These are phyloP conservation scores for Philonicus albiceps DNA, from an alignment of 2,888 invertebrate genomes.

Conservation along the genomic window DNA sequence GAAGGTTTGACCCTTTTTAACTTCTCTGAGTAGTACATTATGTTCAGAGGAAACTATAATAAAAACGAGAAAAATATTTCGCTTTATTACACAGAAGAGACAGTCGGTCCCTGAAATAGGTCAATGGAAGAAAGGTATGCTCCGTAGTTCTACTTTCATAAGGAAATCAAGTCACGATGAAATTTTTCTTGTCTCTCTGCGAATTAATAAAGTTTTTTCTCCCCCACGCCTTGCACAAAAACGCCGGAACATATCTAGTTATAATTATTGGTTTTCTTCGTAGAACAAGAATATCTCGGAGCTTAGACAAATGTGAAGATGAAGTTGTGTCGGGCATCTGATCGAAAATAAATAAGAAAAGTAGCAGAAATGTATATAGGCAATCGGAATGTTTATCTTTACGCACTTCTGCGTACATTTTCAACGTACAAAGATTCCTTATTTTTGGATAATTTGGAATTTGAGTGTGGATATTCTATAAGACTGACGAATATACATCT, in stretches of 20 bases:
- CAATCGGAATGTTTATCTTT: neutral
- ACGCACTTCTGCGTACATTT: neutral
- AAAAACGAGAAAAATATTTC: neutral
- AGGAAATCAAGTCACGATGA: slow-evolving; percentile 21
- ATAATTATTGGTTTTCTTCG: neutral
- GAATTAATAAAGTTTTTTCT: slow-evolving; percentile 22
- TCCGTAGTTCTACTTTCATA: neutral
- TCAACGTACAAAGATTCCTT: neutral
- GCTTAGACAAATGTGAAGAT: neutral
- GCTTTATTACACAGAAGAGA: neutral
- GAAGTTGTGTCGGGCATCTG: neutral
- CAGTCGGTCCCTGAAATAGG: neutral
- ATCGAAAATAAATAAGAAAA: neutral
- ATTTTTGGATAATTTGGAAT: neutral
- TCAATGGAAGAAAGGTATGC: slow-evolving; percentile 12
- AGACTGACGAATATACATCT: neutral
- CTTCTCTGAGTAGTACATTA: neutral
- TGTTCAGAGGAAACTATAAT: neutral
- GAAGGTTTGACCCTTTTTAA: neutral
- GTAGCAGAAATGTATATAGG: neutral
- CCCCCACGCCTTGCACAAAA: neutral
- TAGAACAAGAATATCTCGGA: neutral
- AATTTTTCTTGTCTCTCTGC: neutral
- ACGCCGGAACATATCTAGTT: neutral
- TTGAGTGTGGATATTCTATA: neutral